These are phyloP conservation scores for Drosophila mauritiana DNA, from an alignment of 1,140 invertebrate genomes.

Conservation along the genomic window DNA sequence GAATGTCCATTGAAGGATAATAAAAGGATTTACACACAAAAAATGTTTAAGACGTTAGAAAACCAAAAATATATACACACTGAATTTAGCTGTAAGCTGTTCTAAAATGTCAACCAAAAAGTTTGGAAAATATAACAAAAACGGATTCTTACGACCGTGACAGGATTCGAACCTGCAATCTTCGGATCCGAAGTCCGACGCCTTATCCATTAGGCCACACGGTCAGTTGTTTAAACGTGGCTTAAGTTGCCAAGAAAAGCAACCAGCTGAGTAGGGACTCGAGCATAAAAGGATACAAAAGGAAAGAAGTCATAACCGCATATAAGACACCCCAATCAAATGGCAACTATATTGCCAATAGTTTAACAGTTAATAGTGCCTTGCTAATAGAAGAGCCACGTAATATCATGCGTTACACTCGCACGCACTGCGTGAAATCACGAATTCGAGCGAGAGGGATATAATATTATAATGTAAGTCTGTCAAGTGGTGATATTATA, in stretches of 20 bases:
- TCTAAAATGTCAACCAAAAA: too few relatives aligned
- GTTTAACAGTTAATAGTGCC: background rate
- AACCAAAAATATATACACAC: too few relatives aligned
- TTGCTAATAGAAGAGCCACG: background rate
- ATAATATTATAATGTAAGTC: background rate
- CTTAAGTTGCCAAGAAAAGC: conserved; percentile 2
- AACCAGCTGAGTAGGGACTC: background rate
- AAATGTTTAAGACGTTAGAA: background rate
- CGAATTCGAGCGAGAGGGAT: conserved; percentile 33
- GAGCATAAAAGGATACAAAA: background rate
- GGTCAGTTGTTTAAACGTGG: conserved; percentile 14
- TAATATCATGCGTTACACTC: conserved; percentile 7
- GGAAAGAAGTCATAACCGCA: background rate
- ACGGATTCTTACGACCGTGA: conserved; percentile 7
- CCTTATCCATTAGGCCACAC: conserved; percentile 53
- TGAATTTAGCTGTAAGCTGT: too few relatives aligned
- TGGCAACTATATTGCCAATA: background rate
- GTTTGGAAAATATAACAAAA: background rate
- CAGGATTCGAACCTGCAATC: conserved; percentile 50
- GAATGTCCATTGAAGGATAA: background rate
- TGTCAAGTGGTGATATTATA: background rate
- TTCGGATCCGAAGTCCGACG: conserved; percentile 51
- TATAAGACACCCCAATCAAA: background rate
- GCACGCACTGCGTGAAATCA: conserved; percentile 1
- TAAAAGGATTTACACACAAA: background rate